phyloP scores from a whole-genome alignment of 2,888 invertebrate genomes.

The Germaria angustata region DNA sequence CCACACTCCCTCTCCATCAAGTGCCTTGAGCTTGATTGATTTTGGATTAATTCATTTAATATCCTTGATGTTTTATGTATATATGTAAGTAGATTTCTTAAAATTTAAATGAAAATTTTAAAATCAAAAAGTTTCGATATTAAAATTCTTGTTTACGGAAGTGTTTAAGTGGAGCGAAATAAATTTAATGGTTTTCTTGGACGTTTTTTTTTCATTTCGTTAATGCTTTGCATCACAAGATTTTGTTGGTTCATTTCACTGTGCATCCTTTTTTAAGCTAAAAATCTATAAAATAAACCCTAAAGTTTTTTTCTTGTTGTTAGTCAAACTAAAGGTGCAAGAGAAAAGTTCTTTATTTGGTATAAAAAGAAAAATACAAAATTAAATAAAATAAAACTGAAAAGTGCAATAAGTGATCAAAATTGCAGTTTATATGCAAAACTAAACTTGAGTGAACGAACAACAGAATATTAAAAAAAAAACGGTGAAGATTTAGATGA shows the following conservation, averaged over 20 bases:
- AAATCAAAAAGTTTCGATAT: conserved; percentile 38
- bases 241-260: conserved; percentile 24
- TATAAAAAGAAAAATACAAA: background rate
- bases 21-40: background rate
- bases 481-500: conserved; percentile 63
- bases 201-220: conserved; percentile 23
- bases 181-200: conserved; percentile 56
- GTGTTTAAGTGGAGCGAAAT: conserved; percentile 62
- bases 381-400: background rate
- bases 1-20: background rate
- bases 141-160: conserved; percentile 62
- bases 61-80: background rate
- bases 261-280: background rate
- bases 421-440: conserved; percentile 56
- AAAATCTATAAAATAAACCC: conserved; percentile 56
- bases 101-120: conserved; percentile 9
- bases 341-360: conserved; percentile 35
- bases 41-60: conserved; percentile 13
- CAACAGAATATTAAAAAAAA: conserved; percentile 35
- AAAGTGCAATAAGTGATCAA: conserved; percentile 35
- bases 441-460: conserved; percentile 41
- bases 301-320: conserved; percentile 23
- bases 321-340: background rate
- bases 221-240: conserved; percentile 51
- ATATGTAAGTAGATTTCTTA: too few species aligned